These are phyloP conservation scores for Lithophane leautieri DNA, from an alignment of 2,888 invertebrate species.

Conservation along the genomic window DNA sequence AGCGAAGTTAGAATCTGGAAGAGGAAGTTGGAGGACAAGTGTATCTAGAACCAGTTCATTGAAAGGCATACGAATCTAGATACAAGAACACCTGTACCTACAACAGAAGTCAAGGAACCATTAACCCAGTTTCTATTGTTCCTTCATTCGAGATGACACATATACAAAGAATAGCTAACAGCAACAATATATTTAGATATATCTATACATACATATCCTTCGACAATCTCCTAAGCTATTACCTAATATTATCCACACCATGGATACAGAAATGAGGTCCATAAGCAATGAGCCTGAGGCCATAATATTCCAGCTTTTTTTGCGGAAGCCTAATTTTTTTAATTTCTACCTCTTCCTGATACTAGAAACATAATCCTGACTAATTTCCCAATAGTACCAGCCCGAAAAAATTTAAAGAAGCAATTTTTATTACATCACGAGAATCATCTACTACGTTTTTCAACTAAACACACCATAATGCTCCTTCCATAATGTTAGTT, in stretches of 20 bases:
- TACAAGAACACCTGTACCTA: slow-evolving; percentile 1
- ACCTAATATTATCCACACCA: not conserved
- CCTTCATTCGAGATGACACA: slow-evolving; percentile 23
- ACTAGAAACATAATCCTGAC: not conserved
- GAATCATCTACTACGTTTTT: not conserved
- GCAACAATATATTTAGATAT: not conserved
- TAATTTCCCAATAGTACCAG: not conserved
- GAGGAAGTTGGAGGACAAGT: not conserved
- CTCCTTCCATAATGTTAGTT: too few relatives aligned
- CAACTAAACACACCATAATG: not conserved
- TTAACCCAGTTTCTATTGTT: slow-evolving; percentile 21
- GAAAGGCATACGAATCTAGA: not conserved
- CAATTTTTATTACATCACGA: not conserved
- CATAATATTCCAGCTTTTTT: not conserved
- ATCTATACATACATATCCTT: not conserved
- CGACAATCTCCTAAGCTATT: not conserved
- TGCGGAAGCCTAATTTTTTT: not conserved
- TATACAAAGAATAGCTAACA: slow-evolving; percentile 5
- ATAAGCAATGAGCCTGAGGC: not conserved
- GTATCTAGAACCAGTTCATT: not conserved
- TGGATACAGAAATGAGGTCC: not conserved
- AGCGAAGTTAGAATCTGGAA: not conserved
- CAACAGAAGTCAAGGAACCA: slow-evolving; percentile 11
- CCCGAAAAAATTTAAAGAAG: not conserved
- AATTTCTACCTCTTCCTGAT: not conserved